phyloP scores from a whole-genome alignment of 2,888 invertebrate genomes.

The Eupithecia pulchellata region DNA sequence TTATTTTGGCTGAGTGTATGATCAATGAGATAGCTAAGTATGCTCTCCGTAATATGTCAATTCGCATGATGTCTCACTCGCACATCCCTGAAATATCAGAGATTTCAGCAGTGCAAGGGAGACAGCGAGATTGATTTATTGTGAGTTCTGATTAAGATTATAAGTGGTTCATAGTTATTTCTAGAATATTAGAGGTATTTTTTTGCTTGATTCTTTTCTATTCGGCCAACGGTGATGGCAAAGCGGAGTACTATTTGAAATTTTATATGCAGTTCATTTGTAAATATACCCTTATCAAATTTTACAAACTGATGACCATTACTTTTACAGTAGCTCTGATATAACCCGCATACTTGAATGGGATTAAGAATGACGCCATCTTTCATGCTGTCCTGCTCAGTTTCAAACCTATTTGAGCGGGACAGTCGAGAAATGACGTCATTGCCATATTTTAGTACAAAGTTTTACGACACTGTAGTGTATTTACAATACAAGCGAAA shows the following conservation, averaged over 20 bases:
- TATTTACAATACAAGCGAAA: conserved; percentile 42
- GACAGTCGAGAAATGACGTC: too few species aligned
- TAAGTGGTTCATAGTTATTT: background rate
- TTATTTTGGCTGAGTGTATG: background rate
- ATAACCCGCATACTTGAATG: too few species aligned
- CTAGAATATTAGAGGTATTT: background rate
- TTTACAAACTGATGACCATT: background rate
- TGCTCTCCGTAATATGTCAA: background rate
- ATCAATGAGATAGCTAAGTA: background rate
- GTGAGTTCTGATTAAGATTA: background rate
- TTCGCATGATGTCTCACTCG: background rate
- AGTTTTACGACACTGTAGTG: conserved; percentile 30
- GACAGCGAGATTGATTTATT: background rate
- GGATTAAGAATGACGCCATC: too few species aligned
- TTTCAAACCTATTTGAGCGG: too few species aligned
- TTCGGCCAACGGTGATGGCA: background rate
- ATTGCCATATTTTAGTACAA: too few species aligned
- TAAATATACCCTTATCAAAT: background rate
- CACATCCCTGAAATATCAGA: background rate
- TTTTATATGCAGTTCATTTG: conserved; percentile 16
- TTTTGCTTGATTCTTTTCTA: conserved; percentile 2
- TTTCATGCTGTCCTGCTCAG: too few species aligned
- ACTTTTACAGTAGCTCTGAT: conserved; percentile 25
- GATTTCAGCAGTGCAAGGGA: background rate
- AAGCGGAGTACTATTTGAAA: background rate